Evolutionary conservation across 2,797 vertebrate species (phyloP), one percentile per base, ranked within the genome.

Genomic region (Typhlichthys subterraneus): DNA sequence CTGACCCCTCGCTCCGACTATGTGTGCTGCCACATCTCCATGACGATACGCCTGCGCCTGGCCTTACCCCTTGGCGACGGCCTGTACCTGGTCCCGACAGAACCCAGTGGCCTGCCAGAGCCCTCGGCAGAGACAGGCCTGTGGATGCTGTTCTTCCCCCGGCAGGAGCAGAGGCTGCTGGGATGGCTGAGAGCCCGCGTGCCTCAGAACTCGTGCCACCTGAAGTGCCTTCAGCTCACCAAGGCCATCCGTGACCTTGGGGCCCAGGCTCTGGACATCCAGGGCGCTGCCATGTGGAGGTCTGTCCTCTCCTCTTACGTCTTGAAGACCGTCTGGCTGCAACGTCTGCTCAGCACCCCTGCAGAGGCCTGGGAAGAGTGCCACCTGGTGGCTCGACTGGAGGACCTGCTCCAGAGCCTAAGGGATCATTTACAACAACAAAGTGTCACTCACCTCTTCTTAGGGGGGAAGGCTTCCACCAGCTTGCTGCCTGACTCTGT

Each of bases 21-120:
- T 2, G 93, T 95, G 31, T 95, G 95, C 88, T 95, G 95, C 73
- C 94, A 95, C 79, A 93, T 95, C 53, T 94, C 94, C 62, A 93
- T 95, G 93, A 92, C 92, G 0, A 91, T 95, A 53, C 91, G 93
- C 11, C 92, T 95, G 66, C 91, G 94, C 75, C 95, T 94, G 0
- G 94, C 94, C 15, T 73, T 96, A 19, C 93, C 93, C 0, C 62
- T 95, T 0, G 92, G 93, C 0, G 93, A 95, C 1, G 85, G 89
- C 0, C 90, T 93, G 47, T 95, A 92, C 74, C 88, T 95, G 29
- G 89, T 91, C 0, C 87, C 89, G 12, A 42, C 19, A 10, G 53
- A 62, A 49, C 0, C 79, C 83, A n/a, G 45, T 47, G 5, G 47
- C 0, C 2, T 45, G 15, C 14, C 53, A 7, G 42, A 14, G 3